Conservation (phyloP, 2,888 invertebrate genomes). For the Bellardia pandia region DNA sequence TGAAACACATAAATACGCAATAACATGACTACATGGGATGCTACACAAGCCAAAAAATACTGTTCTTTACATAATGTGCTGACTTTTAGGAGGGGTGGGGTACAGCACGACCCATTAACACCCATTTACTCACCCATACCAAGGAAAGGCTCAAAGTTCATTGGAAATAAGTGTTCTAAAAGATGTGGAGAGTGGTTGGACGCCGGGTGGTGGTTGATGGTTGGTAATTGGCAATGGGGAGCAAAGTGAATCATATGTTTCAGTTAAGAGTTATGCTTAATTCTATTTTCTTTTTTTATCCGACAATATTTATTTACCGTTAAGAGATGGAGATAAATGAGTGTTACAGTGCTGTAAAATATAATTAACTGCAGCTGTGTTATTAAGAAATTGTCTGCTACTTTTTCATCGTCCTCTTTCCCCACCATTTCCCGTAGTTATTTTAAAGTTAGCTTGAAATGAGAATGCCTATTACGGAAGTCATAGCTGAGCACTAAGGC, state of each 20-base stretch:
- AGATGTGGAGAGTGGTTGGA: not conserved
- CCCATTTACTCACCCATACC: not conserved
- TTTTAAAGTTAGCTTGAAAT: constrained; percentile 22
- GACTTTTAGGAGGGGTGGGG: not conserved
- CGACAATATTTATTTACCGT: constrained; percentile 52
- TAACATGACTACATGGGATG: constrained; percentile 50
- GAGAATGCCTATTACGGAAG: constrained; percentile 10
- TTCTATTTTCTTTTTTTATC: constrained; percentile 28
- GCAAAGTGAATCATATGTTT: constrained; percentile 55
- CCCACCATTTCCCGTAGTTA: not conserved
- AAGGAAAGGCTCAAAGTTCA: not conserved
- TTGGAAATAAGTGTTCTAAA: not conserved
- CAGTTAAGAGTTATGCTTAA: constrained; percentile 62
- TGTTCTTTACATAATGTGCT: not conserved
- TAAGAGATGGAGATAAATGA: constrained; percentile 60
- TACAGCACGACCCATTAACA: constrained; percentile 37
- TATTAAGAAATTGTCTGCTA: constrained; percentile 54
- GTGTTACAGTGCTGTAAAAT: constrained; percentile 49
- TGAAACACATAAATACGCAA: constrained; percentile 66
- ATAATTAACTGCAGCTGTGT: constrained; percentile 71
- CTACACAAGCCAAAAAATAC: constrained; percentile 20
- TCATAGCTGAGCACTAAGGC: constrained; percentile 15
- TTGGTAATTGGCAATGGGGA: not conserved
- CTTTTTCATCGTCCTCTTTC: constrained; percentile 12
- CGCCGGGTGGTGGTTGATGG: not conserved